phyloP scores from a whole-genome alignment of 1,140 invertebrate species.

The Latrodectus geometricus region DNA sequence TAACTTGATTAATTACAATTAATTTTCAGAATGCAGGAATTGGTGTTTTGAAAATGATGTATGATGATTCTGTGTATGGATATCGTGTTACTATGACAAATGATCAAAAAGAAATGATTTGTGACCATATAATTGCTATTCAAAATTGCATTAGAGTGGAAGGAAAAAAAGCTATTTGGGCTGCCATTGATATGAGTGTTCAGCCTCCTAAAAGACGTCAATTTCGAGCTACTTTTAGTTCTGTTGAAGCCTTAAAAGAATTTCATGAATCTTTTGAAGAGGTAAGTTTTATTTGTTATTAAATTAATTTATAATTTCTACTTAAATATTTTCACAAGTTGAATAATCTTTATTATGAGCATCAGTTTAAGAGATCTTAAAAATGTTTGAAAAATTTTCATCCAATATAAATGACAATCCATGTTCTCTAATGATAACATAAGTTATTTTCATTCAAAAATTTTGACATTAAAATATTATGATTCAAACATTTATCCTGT shows the following conservation, averaged over 20 bases:
- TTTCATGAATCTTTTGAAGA: conserved; percentile 70
- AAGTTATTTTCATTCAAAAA: too few species aligned
- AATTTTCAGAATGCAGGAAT: conserved; percentile 65
- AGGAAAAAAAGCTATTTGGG: conserved; percentile 71
- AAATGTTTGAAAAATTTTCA: too few species aligned
- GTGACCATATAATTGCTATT: conserved; percentile 72
- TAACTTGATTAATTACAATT: neutral
- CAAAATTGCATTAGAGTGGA: conserved; percentile 69
- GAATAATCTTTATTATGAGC: neutral
- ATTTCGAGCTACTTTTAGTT: conserved; percentile 71
- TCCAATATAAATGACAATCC: too few species aligned
- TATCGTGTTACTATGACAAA: conserved; percentile 69
- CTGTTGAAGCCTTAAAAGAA: conserved; percentile 68
- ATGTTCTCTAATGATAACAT: too few species aligned
- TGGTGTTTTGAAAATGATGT: conserved; percentile 72
- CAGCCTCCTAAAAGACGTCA: conserved; percentile 68
- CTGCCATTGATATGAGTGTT: conserved; percentile 70
- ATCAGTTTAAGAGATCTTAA: too few species aligned
- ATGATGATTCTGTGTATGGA: conserved; percentile 72
- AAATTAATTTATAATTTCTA: neutral
- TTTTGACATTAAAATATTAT: too few species aligned
- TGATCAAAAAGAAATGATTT: conserved; percentile 69
- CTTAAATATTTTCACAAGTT: neutral
- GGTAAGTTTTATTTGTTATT: conserved; percentile 66
- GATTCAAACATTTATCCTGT: too few species aligned